phyloP scores from a whole-genome alignment of 1,140 invertebrate species.

The Pachypeltis micranthus region DNA sequence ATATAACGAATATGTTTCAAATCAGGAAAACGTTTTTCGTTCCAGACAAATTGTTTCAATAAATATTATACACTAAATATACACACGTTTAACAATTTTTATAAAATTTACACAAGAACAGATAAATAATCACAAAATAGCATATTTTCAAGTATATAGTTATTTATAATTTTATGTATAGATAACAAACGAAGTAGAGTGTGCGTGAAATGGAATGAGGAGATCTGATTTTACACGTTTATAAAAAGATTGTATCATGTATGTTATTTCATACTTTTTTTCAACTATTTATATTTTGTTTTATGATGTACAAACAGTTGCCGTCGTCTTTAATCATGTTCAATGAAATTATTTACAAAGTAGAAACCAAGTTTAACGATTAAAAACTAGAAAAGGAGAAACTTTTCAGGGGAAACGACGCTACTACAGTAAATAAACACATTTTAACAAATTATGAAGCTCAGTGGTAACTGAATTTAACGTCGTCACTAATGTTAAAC shows the following conservation, averaged over 20 bases:
- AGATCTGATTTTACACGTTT: constrained; percentile 2
- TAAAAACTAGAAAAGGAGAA: not conserved
- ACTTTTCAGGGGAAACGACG: not conserved
- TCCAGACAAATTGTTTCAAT: not conserved
- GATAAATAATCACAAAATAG: constrained; percentile 6
- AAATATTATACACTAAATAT: constrained; percentile 9
- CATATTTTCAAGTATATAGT: constrained; percentile 1
- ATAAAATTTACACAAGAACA: constrained; percentile 10
- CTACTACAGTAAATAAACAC: not conserved
- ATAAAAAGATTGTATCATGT: not conserved
- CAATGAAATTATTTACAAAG: not conserved
- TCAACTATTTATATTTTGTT: not conserved
- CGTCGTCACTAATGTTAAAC: not conserved
- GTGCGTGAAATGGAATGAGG: constrained; percentile 9
- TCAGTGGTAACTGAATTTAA: not conserved
- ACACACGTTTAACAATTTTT: constrained; percentile 5
- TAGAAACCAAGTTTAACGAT: not conserved
- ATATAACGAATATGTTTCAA: not conserved
- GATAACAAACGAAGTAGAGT: constrained; percentile 8
- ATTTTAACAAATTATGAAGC: not conserved
- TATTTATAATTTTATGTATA: constrained; percentile 8
- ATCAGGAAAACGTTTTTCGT: not conserved
- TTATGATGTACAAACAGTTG: constrained; percentile 1
- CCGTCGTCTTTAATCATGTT: not conserved
- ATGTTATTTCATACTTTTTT: not conserved